Evolutionary conservation across 2,113 vertebrate species (phyloP).

Genomic region (Herpailurus yagouaroundi): DNA sequence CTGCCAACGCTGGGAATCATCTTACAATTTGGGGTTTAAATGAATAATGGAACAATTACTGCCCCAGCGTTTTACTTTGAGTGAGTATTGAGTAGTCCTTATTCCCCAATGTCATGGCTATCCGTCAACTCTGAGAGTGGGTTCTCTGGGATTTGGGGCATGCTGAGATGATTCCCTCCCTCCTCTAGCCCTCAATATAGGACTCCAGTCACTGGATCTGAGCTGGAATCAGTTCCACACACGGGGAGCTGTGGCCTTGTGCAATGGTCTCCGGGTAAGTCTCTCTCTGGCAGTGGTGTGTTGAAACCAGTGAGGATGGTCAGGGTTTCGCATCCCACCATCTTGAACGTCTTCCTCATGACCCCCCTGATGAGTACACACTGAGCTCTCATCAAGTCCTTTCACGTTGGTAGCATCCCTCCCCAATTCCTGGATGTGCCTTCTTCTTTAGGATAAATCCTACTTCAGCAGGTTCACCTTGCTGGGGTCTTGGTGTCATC

Average conservation of each 20-base stretch:
- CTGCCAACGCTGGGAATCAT: background rate
- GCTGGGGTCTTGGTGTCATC: background rate
- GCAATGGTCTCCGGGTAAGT: conserved; percentile 92
- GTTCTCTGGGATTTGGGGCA: background rate
- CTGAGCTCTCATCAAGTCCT: background rate
- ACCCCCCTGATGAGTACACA: accelerated
- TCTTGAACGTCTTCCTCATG: background rate
- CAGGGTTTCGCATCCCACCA: accelerated
- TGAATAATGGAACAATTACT: background rate
- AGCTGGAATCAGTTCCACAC: conserved; percentile 93
- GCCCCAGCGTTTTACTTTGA: background rate
- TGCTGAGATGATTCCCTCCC: background rate
- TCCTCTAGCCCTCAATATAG: conserved; percentile 89
- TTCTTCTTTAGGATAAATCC: background rate
- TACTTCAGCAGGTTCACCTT: background rate
- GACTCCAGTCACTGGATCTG: conserved; percentile 90
- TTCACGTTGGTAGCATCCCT: background rate
- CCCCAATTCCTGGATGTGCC: background rate
- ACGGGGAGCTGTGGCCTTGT: conserved; percentile 90
- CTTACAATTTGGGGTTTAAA: background rate
- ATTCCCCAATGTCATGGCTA: background rate
- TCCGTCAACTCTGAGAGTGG: background rate
- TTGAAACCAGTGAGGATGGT: accelerated
- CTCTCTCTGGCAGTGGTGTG: background rate
- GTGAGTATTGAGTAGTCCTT: background rate